Conservation (phyloP, 2,888 invertebrate genomes). For the Napeogenes sylphis region DNA sequence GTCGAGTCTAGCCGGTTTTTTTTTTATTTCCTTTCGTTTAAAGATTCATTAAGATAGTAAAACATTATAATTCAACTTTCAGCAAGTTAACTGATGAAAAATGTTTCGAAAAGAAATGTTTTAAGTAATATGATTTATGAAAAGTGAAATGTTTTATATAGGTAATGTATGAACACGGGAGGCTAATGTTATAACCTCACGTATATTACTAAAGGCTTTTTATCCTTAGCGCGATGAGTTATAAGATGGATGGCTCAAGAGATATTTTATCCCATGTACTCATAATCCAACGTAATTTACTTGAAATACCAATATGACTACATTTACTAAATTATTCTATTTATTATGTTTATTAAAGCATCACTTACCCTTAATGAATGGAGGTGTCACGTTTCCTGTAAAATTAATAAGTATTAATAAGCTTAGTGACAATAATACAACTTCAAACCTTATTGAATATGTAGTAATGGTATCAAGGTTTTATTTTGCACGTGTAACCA, state of each 20-base stretch:
- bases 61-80: too few relatives aligned
- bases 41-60: background rate
- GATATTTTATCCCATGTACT: slow-evolving; percentile 22
- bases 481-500: too few relatives aligned
- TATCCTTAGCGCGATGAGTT: slow-evolving; percentile 29
- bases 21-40: background rate
- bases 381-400: slow-evolving; percentile 1
- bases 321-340: slow-evolving; percentile 8
- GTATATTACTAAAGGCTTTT: slow-evolving; percentile 26
- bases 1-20: too few relatives aligned
- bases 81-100: too few relatives aligned
- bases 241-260: slow-evolving; percentile 25
- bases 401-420: background rate
- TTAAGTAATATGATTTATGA: too few relatives aligned
- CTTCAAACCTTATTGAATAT: too few relatives aligned
- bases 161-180: slow-evolving; percentile 14
- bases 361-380: slow-evolving; percentile 17
- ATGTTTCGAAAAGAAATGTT: too few relatives aligned
- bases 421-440: too few relatives aligned
- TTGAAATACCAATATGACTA: slow-evolving; percentile 18
- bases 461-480: too few relatives aligned
- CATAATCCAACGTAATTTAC: slow-evolving; percentile 23
- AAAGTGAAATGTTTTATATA: background rate
- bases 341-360: background rate
- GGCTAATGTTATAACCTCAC: slow-evolving; percentile 25